Evolutionary conservation across 1,140 invertebrate genomes (phyloP), one percentile per base, ranked within the genome.

Genomic region (Euglossa dilemma): DNA sequence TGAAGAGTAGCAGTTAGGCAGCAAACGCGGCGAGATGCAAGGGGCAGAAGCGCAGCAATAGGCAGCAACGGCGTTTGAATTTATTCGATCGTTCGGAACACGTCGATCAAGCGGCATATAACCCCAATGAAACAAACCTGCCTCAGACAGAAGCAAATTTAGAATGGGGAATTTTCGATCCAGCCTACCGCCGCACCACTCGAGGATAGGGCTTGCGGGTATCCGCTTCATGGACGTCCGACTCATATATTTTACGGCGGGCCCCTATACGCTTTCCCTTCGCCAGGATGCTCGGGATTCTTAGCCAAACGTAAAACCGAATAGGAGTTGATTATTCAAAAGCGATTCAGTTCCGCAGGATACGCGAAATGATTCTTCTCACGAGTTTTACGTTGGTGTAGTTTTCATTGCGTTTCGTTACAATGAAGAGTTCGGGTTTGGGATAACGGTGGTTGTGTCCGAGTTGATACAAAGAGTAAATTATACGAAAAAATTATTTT

Each of bases 221-320:
- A 88, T 90, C 76, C 74, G 83, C 86, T 86, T 89, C 87, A 76
- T 84, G 87, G 84, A 84, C 87, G 86, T 82, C 88, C 84, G 63
- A 80, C 64, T 88, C 86, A 69, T 88, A 87, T 88, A 88, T 88
- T 88, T 88, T 80, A 85, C 89, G 86, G 84, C 87, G 80, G 74
- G 72, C 14, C 52, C n/a, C 57, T 64, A 50, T 47, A 28, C 47
- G 63, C 25, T 75, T 71, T 61, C 28, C 50, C 64, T 56, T 43
- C 18, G 61, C 82, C 61, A 28, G 73, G n/a, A 70, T 61, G 57
- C 70, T 54, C 56, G 23, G 50, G 45, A 56, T 83, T 79, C 80
- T 86, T 74, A 78, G 74, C 71, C 50, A 83, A 80, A 64, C 74
- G 67, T 79, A 71, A 78, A 86, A 74, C 16, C 69, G 63, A 61